Conservation (phyloP, 2,888 invertebrate species). For the Dasypogon diadema region DNA sequence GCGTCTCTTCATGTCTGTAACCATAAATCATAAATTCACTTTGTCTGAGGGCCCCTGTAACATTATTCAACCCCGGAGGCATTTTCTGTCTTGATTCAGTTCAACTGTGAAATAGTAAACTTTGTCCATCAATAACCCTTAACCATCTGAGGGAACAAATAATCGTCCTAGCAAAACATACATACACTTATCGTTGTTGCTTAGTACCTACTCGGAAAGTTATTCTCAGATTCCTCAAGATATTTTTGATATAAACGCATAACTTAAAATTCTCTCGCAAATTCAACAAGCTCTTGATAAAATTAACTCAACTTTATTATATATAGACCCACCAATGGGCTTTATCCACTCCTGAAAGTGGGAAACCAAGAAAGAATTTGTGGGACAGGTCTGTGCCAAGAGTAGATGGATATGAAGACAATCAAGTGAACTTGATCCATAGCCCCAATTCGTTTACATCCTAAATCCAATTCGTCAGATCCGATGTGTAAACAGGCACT, state of each 20-base stretch:
- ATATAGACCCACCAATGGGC: neutral
- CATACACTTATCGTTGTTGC: neutral
- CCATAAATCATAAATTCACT: constrained; percentile 26
- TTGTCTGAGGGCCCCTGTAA: neutral
- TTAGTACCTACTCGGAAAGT: no score
- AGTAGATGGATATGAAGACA: constrained; percentile 35
- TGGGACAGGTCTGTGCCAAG: neutral
- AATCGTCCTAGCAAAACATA: constrained; percentile 6
- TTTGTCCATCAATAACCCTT: constrained; percentile 19
- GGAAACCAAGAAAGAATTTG: neutral
- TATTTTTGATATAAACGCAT: no score
- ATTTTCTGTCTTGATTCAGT: neutral
- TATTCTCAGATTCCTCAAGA: no score
- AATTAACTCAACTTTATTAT: constrained; percentile 18
- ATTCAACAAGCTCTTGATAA: constrained; percentile 23
- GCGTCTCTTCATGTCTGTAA: neutral
- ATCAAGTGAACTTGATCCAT: constrained; percentile 45
- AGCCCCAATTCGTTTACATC: constrained; percentile 36
- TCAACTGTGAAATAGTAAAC: constrained; percentile 19
- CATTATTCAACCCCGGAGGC: constrained; percentile 2
- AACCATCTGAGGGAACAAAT: neutral
- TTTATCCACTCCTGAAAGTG: neutral
- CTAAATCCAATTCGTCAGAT: constrained; percentile 26
- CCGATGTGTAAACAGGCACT: constrained; percentile 22
- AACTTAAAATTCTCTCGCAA: constrained; percentile 15